Base-by-base conservation (phyloP, 2,888 invertebrate genomes). In the Rhorus exstirpatorius region DNA sequence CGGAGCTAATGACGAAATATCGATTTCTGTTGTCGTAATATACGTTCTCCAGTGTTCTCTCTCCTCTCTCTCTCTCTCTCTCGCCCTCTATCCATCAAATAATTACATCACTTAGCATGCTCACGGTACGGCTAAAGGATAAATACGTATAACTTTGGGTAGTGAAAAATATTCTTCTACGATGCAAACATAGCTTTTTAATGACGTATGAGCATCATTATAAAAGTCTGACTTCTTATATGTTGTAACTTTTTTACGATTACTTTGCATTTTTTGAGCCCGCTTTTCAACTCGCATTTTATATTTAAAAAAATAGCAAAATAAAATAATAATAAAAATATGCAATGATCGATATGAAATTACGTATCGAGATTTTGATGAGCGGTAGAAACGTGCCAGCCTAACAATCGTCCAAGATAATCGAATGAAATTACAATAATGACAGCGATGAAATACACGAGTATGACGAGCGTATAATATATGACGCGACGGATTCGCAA, bases 1-100 rank as follows among this genome's bases (percentile, higher is more conserved):
- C 55, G 60, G 70, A 60, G 72, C 70, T 53, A 77, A 82, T 74
- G 71, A 82, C 74, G 46, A 38, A 80, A 31, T 82, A 82, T 84
- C 79, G 84, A 84, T 84, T 77, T 14, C 38, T 55, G 38, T 49
- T 14, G 67, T 38, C 72, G 60, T 68, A 60, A 53, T 41, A 12
- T 41, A 1, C 19, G n/a, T 24, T 10, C 7, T 26, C 79, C 26
- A 67, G 10, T 21, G 2, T 38, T n/a, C n/a, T n/a, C n/a, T n/a
- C n/a, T n/a, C n/a, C n/a, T 24, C 4, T 19, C 38, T 21, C 35
- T 51, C 35, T 38, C 65, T 8, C 21, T 31, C 65, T 8, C 21
- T 49, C 49, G 4, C 35, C n/a, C 49, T 31, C 31, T 31, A 44
- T 41, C 44, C 44, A 63, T 65, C 49, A 26, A 19, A 65, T 65